Conservation (phyloP, 2,888 invertebrate genomes). For the Listrodromus nycthemerus region DNA sequence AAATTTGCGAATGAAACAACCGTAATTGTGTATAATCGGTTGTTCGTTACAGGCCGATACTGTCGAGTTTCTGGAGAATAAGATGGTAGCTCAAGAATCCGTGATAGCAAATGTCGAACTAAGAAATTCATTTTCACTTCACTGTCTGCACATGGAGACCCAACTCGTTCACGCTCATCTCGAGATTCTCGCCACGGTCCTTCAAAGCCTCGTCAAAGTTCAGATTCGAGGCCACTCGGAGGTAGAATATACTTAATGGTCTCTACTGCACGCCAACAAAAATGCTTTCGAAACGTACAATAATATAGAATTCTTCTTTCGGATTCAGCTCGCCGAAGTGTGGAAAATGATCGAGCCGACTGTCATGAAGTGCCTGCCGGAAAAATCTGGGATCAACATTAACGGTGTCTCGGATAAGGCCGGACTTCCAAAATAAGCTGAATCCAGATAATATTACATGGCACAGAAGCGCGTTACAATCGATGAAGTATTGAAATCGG, state of each 20-base stretch:
- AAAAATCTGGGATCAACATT: slow-evolving; percentile 74
- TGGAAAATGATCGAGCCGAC: slow-evolving; percentile 86
- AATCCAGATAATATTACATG: background rate
- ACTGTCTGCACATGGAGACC: slow-evolving; percentile 88
- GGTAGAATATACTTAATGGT: slow-evolving; percentile 79
- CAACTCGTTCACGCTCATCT: slow-evolving; percentile 87
- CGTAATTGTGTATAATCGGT: background rate
- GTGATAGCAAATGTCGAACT: slow-evolving; percentile 87
- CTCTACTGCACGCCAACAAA: background rate
- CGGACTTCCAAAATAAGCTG: slow-evolving; percentile 54
- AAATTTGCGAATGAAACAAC: background rate
- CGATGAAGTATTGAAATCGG: slow-evolving; percentile 1
- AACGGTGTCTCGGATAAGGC: slow-evolving; percentile 68
- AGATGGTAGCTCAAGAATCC: slow-evolving; percentile 88
- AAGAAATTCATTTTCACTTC: slow-evolving; percentile 87
- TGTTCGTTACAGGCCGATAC: slow-evolving; percentile 85
- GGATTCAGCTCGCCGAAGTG: slow-evolving; percentile 85
- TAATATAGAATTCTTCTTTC: slow-evolving; percentile 39
- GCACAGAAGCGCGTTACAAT: slow-evolving; percentile 10
- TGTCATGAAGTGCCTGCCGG: slow-evolving; percentile 85
- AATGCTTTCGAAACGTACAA: slow-evolving; percentile 4
- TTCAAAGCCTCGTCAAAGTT: slow-evolving; percentile 86
- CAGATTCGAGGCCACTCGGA: slow-evolving; percentile 86
- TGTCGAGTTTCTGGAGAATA: slow-evolving; percentile 87
- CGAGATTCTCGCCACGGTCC: slow-evolving; percentile 87